Evolutionary conservation across 92 coral and sea anemone genomes (phyloP).

Genomic region (Palythoa grandiflora): DNA sequence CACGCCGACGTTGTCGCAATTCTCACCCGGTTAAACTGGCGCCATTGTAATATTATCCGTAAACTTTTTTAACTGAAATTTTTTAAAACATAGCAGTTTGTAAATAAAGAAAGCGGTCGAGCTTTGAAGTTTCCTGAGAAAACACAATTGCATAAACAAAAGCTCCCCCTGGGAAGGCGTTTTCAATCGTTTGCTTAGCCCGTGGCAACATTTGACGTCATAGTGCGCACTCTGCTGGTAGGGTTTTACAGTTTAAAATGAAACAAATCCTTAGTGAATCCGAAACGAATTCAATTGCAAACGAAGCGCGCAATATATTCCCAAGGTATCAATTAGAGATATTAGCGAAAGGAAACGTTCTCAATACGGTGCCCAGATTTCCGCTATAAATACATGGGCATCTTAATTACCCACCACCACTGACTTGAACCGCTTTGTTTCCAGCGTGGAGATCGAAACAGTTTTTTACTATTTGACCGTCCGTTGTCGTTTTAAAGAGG

Average conservation of each 20-base stretch:
- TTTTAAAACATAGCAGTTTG: neutral
- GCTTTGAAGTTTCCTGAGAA: neutral
- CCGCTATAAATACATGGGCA: conserved; percentile 11
- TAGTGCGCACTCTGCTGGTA: neutral
- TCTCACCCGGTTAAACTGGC: neutral
- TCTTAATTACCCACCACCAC: neutral
- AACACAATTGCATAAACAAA: neutral
- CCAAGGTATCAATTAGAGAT: conserved; percentile 38
- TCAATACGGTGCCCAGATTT: conserved; percentile 2
- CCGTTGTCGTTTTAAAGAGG: neutral
- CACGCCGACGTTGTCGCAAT: neutral
- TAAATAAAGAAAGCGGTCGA: neutral
- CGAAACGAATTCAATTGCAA: conserved; percentile 10
- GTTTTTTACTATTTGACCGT: neutral
- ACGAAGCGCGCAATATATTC: conserved; percentile 10
- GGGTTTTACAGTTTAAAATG: neutral
- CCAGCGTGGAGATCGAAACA: neutral
- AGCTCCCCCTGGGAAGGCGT: neutral
- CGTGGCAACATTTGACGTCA: conserved; percentile 7
- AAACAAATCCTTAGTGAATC: neutral
- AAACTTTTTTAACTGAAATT: no score
- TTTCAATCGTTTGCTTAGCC: neutral
- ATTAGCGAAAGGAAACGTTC: neutral
- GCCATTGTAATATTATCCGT: neutral
- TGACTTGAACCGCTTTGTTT: neutral